Conservation (phyloP, 2,888 invertebrate genomes). For the Caenorhabditis macrosperma region DNA sequence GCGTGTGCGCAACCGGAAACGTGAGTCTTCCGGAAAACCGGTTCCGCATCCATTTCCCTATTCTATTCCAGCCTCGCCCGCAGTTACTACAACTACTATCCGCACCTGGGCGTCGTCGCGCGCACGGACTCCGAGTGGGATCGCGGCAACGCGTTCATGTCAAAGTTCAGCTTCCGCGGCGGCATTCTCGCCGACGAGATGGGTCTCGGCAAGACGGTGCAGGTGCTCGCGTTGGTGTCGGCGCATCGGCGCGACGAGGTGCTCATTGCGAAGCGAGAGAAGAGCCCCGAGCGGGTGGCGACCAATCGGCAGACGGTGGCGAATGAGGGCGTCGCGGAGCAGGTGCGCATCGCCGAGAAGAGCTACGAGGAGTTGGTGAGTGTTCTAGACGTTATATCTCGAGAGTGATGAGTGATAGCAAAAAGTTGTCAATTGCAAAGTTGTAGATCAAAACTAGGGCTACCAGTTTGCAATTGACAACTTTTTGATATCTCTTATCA, state of each 20-base stretch:
- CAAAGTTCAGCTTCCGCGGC: slow-evolving; percentile 30
- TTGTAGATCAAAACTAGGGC: no score
- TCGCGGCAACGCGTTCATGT: background rate
- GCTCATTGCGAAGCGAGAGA: slow-evolving; percentile 80
- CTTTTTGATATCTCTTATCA: no score
- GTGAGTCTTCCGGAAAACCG: no score
- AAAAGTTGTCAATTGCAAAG: no score
- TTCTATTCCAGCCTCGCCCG: no score
- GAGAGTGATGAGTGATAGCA: no score
- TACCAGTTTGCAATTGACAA: no score
- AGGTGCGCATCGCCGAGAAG: slow-evolving; percentile 21
- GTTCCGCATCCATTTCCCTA: no score
- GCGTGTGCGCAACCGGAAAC: background rate
- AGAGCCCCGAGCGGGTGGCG: slow-evolving; percentile 80
- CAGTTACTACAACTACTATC: slow-evolving; percentile 12
- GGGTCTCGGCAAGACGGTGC: slow-evolving; percentile 89
- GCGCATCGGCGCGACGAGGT: slow-evolving; percentile 9
- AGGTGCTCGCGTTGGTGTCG: slow-evolving; percentile 85
- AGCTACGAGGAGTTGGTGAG: slow-evolving; percentile 5
- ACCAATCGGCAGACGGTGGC: background rate
- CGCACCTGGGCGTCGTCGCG: slow-evolving; percentile 3
- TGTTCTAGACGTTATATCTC: background rate
- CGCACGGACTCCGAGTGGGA: background rate
- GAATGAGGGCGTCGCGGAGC: background rate
- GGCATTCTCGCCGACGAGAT: slow-evolving; percentile 88